Evolutionary conservation across 2,888 invertebrate species (phyloP).

Genomic region (Asteroscopus sphinx): DNA sequence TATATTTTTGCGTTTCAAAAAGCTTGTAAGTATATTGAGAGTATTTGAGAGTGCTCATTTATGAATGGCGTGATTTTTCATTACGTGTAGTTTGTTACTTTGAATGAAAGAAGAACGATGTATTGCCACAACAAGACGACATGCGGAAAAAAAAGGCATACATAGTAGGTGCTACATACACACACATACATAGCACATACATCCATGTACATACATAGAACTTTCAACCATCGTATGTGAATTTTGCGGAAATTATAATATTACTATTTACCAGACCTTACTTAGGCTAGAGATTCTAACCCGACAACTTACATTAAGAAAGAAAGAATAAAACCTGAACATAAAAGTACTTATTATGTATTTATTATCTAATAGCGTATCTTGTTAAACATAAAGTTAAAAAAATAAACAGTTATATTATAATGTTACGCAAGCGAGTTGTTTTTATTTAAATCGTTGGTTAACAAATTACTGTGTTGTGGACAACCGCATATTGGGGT

Average conservation of each 20-base stretch:
- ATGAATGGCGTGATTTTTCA: too few relatives aligned
- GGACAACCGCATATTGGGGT: slow-evolving; percentile 61
- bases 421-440: slow-evolving; percentile 59
- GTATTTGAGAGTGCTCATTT: too few relatives aligned
- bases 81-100: too few relatives aligned
- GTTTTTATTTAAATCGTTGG: slow-evolving; percentile 74
- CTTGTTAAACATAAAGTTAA: slow-evolving; percentile 43
- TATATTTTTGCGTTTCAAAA: too few relatives aligned
- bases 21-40: too few relatives aligned
- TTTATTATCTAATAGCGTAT: slow-evolving; percentile 58
- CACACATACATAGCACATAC: too few relatives aligned
- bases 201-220: too few relatives aligned
- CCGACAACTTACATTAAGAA: slow-evolving; percentile 35
- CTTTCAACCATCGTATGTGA: slow-evolving; percentile 18
- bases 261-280: slow-evolving; percentile 27
- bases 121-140: too few relatives aligned
- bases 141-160: too few relatives aligned
- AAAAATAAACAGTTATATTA: slow-evolving; percentile 58
- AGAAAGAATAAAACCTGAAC: slow-evolving; percentile 21
- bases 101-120: too few relatives aligned
- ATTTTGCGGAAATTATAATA: slow-evolving; percentile 14
- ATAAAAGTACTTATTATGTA: slow-evolving; percentile 49
- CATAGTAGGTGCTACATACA: too few relatives aligned
- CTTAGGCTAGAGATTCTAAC: slow-evolving; percentile 38
- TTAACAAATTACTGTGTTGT: slow-evolving; percentile 73